Conservation (phyloP, 1,140 invertebrate genomes). For the Drosophila nikananu region DNA sequence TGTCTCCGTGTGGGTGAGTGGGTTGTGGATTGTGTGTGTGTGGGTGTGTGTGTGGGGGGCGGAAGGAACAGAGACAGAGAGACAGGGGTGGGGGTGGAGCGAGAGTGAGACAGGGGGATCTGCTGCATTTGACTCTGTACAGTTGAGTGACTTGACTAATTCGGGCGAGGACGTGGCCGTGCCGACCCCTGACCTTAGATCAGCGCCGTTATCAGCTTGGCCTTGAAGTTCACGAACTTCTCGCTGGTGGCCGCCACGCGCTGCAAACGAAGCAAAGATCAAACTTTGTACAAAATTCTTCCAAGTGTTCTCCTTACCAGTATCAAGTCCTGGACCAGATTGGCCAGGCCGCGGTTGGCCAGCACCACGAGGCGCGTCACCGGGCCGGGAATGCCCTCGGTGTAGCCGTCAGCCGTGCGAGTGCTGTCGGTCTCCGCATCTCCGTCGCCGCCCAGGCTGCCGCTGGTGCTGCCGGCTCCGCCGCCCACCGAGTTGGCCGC, state of each 20-base stretch:
- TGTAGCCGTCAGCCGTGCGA: slow-evolving; percentile 88
- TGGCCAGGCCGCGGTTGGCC: slow-evolving; percentile 93
- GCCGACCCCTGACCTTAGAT: slow-evolving; percentile 88
- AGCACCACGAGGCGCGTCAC: slow-evolving; percentile 93
- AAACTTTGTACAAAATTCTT: background rate
- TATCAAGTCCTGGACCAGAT: slow-evolving; percentile 94
- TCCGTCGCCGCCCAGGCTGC: slow-evolving; percentile 85
- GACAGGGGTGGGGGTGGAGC: background rate
- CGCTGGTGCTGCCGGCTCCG: slow-evolving; percentile 86
- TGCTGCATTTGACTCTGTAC: slow-evolving; percentile 69
- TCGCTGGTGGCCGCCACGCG: slow-evolving; percentile 94
- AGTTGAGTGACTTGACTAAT: slow-evolving; percentile 77
- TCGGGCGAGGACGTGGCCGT: slow-evolving; percentile 31
- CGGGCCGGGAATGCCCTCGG: slow-evolving; percentile 93
- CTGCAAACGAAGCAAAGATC: slow-evolving; percentile 80
- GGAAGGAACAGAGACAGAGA: slow-evolving; percentile 3
- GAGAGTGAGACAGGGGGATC: slow-evolving; percentile 12
- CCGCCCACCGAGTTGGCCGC: slow-evolving; percentile 86
- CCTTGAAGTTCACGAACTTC: slow-evolving; percentile 95
- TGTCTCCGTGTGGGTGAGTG: slow-evolving; percentile 41
- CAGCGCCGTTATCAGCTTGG: slow-evolving; percentile 93
- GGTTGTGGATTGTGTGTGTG: slow-evolving; percentile 15
- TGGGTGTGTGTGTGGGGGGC: slow-evolving; percentile 17
- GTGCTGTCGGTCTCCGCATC: slow-evolving; percentile 76
- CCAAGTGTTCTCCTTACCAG: slow-evolving; percentile 86